phyloP scores from a whole-genome alignment of 2,888 invertebrate genomes.

The Patella depressa region DNA sequence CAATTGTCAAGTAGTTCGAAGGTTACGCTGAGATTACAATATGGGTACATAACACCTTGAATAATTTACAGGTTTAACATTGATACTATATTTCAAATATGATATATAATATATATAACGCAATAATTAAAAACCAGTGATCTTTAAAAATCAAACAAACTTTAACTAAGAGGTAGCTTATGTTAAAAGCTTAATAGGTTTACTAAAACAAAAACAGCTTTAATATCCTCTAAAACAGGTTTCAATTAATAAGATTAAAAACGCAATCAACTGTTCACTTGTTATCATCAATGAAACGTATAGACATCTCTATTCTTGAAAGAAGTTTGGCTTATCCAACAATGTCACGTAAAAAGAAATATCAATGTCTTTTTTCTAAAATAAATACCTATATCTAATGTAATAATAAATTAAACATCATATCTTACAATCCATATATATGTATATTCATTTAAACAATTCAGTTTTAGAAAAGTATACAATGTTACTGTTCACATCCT shows the following conservation, averaged over 20 bases:
- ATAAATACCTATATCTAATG: constrained; percentile 5
- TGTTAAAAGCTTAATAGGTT: constrained; percentile 12
- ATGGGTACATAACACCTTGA: too few species aligned
- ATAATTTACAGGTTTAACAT: neutral
- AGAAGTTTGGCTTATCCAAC: neutral
- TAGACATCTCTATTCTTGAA: neutral
- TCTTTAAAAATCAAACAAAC: constrained; percentile 6
- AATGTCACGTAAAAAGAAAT: constrained; percentile 2
- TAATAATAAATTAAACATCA: neutral
- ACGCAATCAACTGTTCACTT: too few species aligned
- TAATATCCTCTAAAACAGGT: neutral
- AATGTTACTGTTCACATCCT: too few species aligned
- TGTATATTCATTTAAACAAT: too few species aligned
- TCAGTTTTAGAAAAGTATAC: too few species aligned
- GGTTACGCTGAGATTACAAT: too few species aligned
- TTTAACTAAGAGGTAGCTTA: constrained; percentile 13
- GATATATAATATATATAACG: neutral
- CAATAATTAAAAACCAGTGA: constrained; percentile 10
- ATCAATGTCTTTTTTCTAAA: constrained; percentile 1
- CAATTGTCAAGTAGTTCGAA: too few species aligned
- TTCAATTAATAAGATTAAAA: too few species aligned
- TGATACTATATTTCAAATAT: constrained; percentile 7
- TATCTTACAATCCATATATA: neutral
- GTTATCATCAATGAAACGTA: too few species aligned
- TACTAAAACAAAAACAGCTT: constrained; percentile 10